phyloP scores from a whole-genome alignment of 2,797 vertebrate species.

The Clarias fuscus region DNA sequence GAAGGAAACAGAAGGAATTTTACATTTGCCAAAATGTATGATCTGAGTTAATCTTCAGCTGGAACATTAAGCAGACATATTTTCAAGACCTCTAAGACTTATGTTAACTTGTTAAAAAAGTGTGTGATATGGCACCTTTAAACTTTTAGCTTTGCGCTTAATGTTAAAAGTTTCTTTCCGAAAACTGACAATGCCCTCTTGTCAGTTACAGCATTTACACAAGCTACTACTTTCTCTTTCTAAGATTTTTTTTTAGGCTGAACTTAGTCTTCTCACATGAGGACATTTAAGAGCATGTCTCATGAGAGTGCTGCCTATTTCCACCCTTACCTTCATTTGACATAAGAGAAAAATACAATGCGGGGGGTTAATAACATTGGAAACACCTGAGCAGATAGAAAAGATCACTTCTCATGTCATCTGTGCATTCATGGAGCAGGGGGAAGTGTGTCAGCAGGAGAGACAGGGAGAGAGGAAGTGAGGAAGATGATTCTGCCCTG shows the following conservation, averaged over 20 bases:
- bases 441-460: background rate
- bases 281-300: slow-evolving; percentile 40
- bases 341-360: slow-evolving; percentile 3
- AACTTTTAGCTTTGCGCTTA: background rate
- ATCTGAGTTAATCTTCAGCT: no score
- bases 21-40: no score
- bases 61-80: no score
- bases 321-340: background rate
- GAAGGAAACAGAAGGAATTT: no score
- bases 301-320: slow-evolving; percentile 1
- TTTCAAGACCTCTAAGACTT: no score
- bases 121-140: no score
- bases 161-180: background rate
- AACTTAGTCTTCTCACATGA: slow-evolving; percentile 23
- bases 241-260: background rate
- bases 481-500: slow-evolving; percentile 17
- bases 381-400: slow-evolving; percentile 33
- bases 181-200: slow-evolving; percentile 16
- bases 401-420: slow-evolving; percentile 16
- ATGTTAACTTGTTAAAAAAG: no score
- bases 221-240: slow-evolving; percentile 13
- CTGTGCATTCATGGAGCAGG: background rate
- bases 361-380: slow-evolving; percentile 18
- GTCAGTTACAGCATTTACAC: background rate
- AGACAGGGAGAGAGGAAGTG: background rate